Percentiles rank a stretch among this genome's conserved stretches.
Evolutionary conservation across 2,797 vertebrate species (phyloP).

Genomic region (Nyctibius grandis): DNA sequence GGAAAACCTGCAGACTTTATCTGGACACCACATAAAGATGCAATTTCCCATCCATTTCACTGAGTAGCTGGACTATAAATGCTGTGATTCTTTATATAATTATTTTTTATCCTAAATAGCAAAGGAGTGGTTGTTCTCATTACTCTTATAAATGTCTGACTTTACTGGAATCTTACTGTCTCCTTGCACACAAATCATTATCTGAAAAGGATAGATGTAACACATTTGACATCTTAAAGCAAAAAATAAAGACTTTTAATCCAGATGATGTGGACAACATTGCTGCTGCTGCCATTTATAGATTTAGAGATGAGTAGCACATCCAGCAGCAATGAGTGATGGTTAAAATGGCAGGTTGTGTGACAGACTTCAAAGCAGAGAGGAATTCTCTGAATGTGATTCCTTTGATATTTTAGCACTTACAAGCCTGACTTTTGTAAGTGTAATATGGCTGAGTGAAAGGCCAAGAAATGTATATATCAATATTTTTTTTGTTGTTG

Average conservation of each 20-base stretch:
- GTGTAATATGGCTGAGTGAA: background rate
- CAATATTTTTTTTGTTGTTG: background rate
- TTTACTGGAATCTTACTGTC: background rate
- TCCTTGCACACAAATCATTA: background rate
- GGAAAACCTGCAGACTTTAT: background rate
- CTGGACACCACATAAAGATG: background rate
- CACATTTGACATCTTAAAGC: background rate
- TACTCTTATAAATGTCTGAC: background rate
- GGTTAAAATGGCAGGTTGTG: background rate
- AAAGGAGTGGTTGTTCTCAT: background rate
- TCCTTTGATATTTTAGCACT: background rate
- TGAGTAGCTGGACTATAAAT: background rate
- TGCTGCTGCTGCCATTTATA: background rate
- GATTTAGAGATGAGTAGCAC: background rate
- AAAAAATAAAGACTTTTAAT: background rate
- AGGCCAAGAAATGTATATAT: background rate
- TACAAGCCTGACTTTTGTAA: background rate
- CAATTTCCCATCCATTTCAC: background rate
- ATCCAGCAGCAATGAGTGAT: background rate
- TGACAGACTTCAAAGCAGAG: background rate
- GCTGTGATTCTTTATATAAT: background rate
- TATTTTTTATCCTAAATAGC: background rate
- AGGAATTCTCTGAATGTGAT: background rate
- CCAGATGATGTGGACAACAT: background rate
- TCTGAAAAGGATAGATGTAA: background rate